phyloP scores from a whole-genome alignment of 1,140 invertebrate genomes.

The Philopotamus ludificatus region DNA sequence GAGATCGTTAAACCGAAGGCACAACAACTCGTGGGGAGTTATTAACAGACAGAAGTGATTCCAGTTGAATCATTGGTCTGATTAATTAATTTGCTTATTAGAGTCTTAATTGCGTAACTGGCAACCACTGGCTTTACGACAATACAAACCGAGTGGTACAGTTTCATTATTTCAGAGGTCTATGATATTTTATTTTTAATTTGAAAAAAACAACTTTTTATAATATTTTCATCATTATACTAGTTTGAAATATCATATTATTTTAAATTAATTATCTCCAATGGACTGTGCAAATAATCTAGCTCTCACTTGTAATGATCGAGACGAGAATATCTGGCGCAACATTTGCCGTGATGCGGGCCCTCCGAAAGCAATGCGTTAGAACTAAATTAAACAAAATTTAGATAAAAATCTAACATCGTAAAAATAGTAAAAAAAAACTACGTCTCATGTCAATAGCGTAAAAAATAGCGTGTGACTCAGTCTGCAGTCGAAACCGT shows the following conservation, averaged over 20 bases:
- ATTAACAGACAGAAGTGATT: constrained; percentile 37
- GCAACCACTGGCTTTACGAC: constrained; percentile 28
- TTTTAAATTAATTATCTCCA: too few relatives aligned
- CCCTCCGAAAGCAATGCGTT: constrained; percentile 28
- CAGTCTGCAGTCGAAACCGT: too few relatives aligned
- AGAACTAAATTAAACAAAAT: constrained; percentile 41
- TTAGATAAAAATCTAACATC: constrained; percentile 40
- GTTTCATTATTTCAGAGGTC: neutral
- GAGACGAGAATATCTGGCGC: constrained; percentile 13
- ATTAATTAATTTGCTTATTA: constrained; percentile 43
- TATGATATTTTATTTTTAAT: too few relatives aligned
- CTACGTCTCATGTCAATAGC: neutral
- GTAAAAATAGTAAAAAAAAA: constrained; percentile 15
- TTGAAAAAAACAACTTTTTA: too few relatives aligned
- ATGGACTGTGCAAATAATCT: neutral
- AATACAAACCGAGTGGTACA: neutral
- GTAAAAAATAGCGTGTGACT: neutral
- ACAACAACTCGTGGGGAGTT: constrained; percentile 20
- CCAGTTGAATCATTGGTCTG: constrained; percentile 39
- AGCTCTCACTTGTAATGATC: neutral
- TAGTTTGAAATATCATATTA: too few relatives aligned
- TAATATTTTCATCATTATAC: too few relatives aligned
- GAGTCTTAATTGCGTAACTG: constrained; percentile 38
- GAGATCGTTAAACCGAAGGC: constrained; percentile 23
- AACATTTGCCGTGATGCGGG: constrained; percentile 40